These are phyloP conservation scores for Valencia hispanica DNA, from an alignment of 2,797 vertebrate species.

Conservation along the genomic window DNA sequence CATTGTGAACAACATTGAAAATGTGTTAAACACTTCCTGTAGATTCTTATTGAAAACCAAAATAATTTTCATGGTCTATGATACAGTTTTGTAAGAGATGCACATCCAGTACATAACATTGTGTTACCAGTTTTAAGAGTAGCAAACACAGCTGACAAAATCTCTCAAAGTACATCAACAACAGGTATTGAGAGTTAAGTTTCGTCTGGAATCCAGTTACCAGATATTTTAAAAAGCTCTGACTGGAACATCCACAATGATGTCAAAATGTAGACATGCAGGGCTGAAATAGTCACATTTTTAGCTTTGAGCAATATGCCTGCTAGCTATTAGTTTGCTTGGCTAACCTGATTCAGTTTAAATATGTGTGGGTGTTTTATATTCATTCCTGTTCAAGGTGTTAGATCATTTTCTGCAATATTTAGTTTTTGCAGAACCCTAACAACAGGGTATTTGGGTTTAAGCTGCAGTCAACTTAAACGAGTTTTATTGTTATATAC, in stretches of 20 bases:
- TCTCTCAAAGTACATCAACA: not conserved
- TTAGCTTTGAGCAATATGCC: not conserved
- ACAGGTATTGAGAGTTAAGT: not conserved
- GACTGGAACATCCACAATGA: too few relatives aligned
- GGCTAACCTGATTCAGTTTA: not conserved
- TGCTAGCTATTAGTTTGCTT: not conserved
- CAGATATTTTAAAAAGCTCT: too few relatives aligned
- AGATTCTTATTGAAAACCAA: not conserved
- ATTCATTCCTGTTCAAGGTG: not conserved
- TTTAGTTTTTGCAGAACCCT: not conserved
- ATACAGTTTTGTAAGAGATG: not conserved
- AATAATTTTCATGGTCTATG: not conserved
- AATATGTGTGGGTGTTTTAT: too few relatives aligned
- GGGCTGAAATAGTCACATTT: too few relatives aligned
- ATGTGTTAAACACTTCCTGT: too few relatives aligned
- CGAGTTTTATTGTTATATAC: not conserved
- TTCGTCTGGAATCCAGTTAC: not conserved
- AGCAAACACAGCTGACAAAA: not conserved
- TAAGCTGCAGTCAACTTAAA: not conserved
- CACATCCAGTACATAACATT: not conserved
- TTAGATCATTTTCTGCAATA: not conserved
- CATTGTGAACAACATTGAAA: not conserved
- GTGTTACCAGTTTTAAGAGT: not conserved
- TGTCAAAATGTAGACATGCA: too few relatives aligned
- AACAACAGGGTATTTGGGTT: not conserved